Percentiles rank a stretch among this genome's conserved stretches.
Conservation (phyloP, 2,113 vertebrate species). For the Psephotus haematonotus region DNA sequence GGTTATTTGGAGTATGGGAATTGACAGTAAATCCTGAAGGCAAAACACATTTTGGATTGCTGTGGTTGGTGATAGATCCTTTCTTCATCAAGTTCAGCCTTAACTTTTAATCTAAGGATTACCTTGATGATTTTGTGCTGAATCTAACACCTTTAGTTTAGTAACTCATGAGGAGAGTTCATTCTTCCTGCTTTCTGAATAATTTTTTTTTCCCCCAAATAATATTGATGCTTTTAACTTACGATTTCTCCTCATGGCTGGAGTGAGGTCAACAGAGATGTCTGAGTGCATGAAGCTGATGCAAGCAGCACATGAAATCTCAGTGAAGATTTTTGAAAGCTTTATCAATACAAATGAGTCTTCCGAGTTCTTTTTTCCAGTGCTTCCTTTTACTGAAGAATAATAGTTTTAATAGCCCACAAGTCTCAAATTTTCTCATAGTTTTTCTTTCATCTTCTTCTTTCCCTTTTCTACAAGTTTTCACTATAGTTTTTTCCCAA, state of each 20-base stretch:
- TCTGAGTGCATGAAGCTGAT: neutral
- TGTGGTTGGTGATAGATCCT: neutral
- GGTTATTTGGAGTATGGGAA: neutral
- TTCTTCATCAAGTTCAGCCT: neutral
- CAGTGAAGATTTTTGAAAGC: neutral
- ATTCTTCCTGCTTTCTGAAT: neutral
- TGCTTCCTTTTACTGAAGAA: neutral
- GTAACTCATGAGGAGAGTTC: neutral
- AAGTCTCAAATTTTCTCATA: neutral
- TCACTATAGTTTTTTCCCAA: neutral
- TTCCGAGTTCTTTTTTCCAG: neutral
- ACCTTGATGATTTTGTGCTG: neutral
- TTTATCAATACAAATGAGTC: neutral
- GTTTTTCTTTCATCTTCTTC: neutral
- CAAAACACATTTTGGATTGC: neutral
- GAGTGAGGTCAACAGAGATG: neutral
- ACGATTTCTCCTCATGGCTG: neutral
- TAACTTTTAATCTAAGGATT: neutral
- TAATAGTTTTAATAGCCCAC: neutral
- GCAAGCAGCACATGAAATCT: neutral
- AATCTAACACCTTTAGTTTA: neutral
- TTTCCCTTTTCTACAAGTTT: neutral
- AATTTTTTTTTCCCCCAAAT: fast-evolving
- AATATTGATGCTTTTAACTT: neutral
- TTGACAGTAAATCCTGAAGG: neutral